Evolutionary conservation across 2,797 vertebrate genomes (phyloP).

Genomic region (Macropus fuliginosus): DNA sequence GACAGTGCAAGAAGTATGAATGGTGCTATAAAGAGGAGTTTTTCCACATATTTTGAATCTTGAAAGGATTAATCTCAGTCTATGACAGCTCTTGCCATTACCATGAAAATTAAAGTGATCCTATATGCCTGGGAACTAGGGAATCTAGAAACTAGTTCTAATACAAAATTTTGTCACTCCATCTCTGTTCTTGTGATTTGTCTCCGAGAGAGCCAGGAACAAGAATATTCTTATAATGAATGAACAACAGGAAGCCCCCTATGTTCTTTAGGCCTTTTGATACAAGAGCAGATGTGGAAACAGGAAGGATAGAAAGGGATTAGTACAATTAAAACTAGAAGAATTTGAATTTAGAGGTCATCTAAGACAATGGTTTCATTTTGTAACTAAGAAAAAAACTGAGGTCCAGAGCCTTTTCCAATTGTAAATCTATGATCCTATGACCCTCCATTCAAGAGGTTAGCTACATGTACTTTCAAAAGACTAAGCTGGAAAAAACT

Average conservation of each 20-base stretch:
- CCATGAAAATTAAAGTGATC: not conserved
- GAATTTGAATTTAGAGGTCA: not conserved
- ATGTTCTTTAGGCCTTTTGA: not conserved
- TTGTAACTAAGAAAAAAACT: not conserved
- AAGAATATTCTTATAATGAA: not conserved
- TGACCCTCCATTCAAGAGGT: not conserved
- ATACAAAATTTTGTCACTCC: not conserved
- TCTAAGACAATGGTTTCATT: not conserved
- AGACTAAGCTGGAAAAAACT: not conserved
- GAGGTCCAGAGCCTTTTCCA: not conserved
- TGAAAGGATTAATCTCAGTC: not conserved
- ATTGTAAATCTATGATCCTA: not conserved
- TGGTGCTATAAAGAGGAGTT: not conserved
- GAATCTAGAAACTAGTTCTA: not conserved
- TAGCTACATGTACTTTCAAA: not conserved
- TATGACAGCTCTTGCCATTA: not conserved
- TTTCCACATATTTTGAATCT: not conserved
- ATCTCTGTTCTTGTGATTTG: not conserved
- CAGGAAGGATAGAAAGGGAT: not conserved
- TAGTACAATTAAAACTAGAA: not conserved
- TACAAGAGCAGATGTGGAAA: not conserved
- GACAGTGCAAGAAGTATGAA: not conserved
- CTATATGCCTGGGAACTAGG: not conserved
- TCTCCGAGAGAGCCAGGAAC: not conserved
- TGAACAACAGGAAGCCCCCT: not conserved